A percentile compares a stretch with the other conserved stretches of the same genome.
Evolutionary conservation across 2,113 vertebrate genomes (phyloP).

Genomic region (Laticauda laticaudata): DNA sequence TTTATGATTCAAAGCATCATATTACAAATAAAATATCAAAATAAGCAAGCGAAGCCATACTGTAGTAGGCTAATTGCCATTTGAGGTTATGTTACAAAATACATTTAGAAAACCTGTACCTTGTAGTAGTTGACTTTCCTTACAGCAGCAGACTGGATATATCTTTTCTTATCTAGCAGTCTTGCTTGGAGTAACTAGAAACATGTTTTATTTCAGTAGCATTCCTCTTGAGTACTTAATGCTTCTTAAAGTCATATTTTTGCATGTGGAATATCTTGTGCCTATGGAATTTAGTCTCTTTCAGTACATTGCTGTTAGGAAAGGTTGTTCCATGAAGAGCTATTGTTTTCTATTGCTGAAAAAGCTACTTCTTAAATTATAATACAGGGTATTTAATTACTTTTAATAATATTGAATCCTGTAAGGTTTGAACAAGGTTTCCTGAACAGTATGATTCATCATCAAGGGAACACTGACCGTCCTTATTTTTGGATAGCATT

Average conservation of each 20-base stretch:
- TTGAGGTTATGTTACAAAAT: background rate
- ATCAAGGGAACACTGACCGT: slow-evolving; percentile 64
- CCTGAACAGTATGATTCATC: slow-evolving; percentile 84
- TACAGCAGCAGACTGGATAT: background rate
- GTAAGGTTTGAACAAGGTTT: slow-evolving; percentile 94
- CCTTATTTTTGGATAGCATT: slow-evolving; percentile 87
- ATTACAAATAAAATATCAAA: background rate
- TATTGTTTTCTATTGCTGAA: slow-evolving; percentile 37
- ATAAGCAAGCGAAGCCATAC: background rate
- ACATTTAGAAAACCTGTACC: background rate
- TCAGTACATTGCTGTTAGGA: slow-evolving; percentile 23
- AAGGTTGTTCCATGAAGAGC: slow-evolving; percentile 5
- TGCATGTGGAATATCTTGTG: background rate
- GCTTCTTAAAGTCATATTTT: background rate
- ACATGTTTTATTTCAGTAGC: background rate
- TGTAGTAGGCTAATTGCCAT: background rate
- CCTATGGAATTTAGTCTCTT: background rate
- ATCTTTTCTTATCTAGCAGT: background rate
- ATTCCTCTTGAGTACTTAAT: background rate
- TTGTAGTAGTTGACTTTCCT: background rate
- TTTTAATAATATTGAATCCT: slow-evolving; percentile 29
- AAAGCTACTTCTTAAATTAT: slow-evolving; percentile 21
- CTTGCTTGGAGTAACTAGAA: background rate
- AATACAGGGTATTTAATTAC: slow-evolving; percentile 35
- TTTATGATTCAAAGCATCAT: background rate